Evolutionary conservation across 2,113 vertebrate species (phyloP), one percentile per base, ranked within the genome.

Genomic region (Lucifuga dentata): DNA sequence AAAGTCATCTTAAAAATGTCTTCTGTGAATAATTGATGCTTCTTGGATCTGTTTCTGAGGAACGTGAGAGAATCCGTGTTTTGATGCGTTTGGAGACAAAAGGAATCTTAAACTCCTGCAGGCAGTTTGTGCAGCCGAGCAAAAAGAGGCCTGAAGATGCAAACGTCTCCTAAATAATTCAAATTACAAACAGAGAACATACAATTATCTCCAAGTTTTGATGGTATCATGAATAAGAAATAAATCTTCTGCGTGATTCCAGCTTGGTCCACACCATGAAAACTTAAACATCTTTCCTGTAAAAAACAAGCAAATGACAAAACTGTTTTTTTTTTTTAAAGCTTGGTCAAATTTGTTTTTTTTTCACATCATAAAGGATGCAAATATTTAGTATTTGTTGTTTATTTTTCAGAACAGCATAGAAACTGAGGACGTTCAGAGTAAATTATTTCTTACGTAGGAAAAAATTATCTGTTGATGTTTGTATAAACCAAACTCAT

Each of bases 151-250:
- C 20, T 53, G 57, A 68, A 49, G 39, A 80, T 29, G 46, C 29
- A 43, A 76, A 66, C 49, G 26, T 11, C 16, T 21, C 5, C 51
- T 89, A 29, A 81, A 90, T 90, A 78, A 90, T 90, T 89, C 38
- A 91, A 70, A 83, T 65, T 55, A 85, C 79, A 89, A 86, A 87
- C 53, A 67, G 59, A 73, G 78, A 80, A 82, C 79, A 73, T 76
- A 52, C 64, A 48, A 51, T 69, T 77, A 89, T 86, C 78, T 74
- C 68, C 72, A 81, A 69, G 50, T 76, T 84, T 71, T 78, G 53
- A 84, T 76, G 76, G 53, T 49, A 21, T 77, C 71, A 86, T 89
- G 60, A 90, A 90, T 86, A 84, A 85, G 53, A 73, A 45, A 88
- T 84, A 68, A 46, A 68, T 79, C 56, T 56, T 80, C 33, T 68